phyloP scores from a whole-genome alignment of 2,113 vertebrate genomes.

The Alectura lathami region DNA sequence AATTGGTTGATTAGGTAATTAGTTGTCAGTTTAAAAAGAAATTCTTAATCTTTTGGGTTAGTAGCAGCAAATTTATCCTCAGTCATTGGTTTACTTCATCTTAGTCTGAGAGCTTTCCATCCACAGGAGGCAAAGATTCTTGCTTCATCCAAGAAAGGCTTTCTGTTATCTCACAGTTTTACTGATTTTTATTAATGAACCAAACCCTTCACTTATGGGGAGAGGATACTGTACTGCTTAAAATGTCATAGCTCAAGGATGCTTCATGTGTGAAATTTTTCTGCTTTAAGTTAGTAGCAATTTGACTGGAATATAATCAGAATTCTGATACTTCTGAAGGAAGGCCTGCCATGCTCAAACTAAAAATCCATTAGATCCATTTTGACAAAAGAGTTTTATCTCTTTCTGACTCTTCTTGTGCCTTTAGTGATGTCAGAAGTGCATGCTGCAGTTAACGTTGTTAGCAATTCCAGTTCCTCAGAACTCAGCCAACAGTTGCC shows the following conservation, averaged over 20 bases:
- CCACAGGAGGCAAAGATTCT: not conserved
- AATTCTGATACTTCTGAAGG: not conserved
- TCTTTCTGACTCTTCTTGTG: not conserved
- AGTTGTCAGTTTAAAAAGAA: not conserved
- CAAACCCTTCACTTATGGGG: not conserved
- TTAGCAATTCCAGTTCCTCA: not conserved
- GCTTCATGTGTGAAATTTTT: not conserved
- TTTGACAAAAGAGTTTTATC: not conserved
- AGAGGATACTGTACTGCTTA: not conserved
- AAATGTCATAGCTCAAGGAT: not conserved
- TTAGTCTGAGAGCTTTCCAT: not conserved
- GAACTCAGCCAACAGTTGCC: not conserved
- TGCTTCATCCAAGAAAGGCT: not conserved
- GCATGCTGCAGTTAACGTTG: fast-evolving
- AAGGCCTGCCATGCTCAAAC: not conserved
- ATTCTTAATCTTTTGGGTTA: not conserved
- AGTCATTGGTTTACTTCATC: not conserved
- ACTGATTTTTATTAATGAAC: not conserved
- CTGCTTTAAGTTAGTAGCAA: not conserved
- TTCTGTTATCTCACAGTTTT: not conserved
- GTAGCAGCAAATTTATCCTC: not conserved
- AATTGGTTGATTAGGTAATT: not conserved
- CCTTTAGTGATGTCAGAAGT: not conserved
- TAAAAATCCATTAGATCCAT: not conserved
- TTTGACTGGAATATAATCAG: not conserved